Base-by-base conservation (phyloP, 2,888 invertebrate species). In the Tachina fera region DNA sequence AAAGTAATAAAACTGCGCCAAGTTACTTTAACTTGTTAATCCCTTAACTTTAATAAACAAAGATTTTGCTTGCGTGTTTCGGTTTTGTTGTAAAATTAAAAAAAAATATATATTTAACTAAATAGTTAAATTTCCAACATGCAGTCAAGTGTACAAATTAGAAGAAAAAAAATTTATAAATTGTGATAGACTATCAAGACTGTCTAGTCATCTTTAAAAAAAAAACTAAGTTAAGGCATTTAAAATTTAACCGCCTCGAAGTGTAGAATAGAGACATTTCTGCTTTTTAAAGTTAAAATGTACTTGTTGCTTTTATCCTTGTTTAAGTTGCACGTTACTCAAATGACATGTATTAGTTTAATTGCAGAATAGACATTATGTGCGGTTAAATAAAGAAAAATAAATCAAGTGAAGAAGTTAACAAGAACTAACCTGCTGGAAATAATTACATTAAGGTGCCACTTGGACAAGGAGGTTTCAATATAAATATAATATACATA, bases 261-360 rank as follows among this genome's bases (percentile, higher is more conserved):
- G 16, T 47, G 39, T 14, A 43, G 53, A 61, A 61, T 53, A 53
- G 16, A 61, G n/a, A 49, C 16, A 65, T 39, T 1, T 11, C 13
- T 13, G 31, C 8, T n/a, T 39, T 39, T n/a, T 39, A 6, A 49
- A 49, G 16, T 19, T 14, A 16, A 9, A 61, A 10, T 71, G 31
- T 16, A n/a, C 6, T 43, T 61, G 31, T 41, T 61, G 31, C 31
- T 31, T 5, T 51, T n/a, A 49, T 10, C 41, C 14, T 14, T 68
- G 76, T 53, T 71, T 71, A 70, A 76, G 58, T 76, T 56, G 63
- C 41, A 82, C 53, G 56, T 76, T 70, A 56, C 75, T 56, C 65
- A 82, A 71, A 71, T 76, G 76, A 58, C 76, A 71, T 71, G 71
- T 70, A 63, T 82, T 53, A 3, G 65, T 70, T 53, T 13, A 51